Conservation (phyloP, 2,797 vertebrate genomes). For the Lerista edwardsae region DNA sequence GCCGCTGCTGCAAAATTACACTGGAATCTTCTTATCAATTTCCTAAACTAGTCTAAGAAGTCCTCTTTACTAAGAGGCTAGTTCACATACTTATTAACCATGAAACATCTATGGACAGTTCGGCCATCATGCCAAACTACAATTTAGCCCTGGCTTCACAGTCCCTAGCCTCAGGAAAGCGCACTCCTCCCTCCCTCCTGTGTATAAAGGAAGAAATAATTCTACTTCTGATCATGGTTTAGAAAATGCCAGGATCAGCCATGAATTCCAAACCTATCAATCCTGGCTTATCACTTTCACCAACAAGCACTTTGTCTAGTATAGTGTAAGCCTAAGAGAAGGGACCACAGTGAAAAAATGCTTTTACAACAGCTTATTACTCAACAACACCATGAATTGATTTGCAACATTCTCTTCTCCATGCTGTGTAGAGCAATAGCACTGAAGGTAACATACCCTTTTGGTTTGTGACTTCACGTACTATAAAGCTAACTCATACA, state of each 20-base stretch:
- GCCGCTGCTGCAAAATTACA: rapidly evolving
- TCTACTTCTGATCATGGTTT: too few species aligned
- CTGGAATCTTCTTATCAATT: neutral
- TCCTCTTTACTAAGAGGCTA: neutral
- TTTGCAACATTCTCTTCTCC: constrained; percentile 7
- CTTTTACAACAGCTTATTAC: constrained; percentile 27
- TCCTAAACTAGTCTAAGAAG: neutral
- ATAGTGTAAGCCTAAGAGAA: too few species aligned
- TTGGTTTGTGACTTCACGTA: neutral
- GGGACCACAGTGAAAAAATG: neutral
- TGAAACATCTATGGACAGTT: neutral
- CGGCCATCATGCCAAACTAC: too few species aligned
- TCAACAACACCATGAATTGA: constrained; percentile 28
- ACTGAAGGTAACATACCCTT: constrained; percentile 13
- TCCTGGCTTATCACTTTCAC: too few species aligned
- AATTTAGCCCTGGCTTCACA: too few species aligned
- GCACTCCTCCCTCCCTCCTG: neutral
- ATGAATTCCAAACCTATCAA: too few species aligned
- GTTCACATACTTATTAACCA: neutral
- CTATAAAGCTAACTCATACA: neutral
- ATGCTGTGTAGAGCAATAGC: constrained; percentile 14
- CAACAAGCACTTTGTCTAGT: too few species aligned
- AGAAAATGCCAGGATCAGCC: too few species aligned
- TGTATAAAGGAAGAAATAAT: neutral
- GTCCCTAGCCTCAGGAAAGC: too few species aligned